Evolutionary conservation across 1,140 invertebrate species (phyloP).

Genomic region (Catajapyx aquilonaris): DNA sequence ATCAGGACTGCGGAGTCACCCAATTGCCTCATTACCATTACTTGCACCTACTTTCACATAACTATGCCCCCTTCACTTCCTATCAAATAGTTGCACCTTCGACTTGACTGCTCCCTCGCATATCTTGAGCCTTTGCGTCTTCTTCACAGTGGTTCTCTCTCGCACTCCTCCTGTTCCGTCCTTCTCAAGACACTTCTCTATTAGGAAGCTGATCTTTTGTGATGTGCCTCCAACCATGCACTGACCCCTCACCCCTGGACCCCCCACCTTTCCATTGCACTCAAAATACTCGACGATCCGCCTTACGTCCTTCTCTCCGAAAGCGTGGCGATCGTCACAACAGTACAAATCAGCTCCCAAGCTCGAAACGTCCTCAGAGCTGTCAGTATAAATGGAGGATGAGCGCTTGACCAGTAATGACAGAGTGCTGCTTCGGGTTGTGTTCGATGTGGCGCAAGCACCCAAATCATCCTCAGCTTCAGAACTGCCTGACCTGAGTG

Average conservation of each 20-base stretch:
- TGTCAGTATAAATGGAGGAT: slow-evolving; percentile 66
- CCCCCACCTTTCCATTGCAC: slow-evolving; percentile 36
- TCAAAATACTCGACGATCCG: slow-evolving; percentile 70
- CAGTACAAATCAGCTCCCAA: slow-evolving; percentile 43
- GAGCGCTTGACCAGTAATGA: slow-evolving; percentile 41
- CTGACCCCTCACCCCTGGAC: neutral
- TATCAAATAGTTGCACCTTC: slow-evolving; percentile 66
- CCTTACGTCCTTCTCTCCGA: slow-evolving; percentile 9
- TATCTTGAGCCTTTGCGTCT: slow-evolving; percentile 37
- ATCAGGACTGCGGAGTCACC: too few species aligned
- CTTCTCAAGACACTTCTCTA: neutral
- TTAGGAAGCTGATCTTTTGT: slow-evolving; percentile 2
- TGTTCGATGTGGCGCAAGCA: too few species aligned
- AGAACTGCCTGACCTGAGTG: slow-evolving; percentile 21
- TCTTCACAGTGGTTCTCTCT: slow-evolving; percentile 10
- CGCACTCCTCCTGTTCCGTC: neutral
- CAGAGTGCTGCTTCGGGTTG: too few species aligned
- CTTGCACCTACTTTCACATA: too few species aligned
- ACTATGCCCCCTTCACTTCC: too few species aligned
- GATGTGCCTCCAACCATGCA: neutral
- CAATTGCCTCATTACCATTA: too few species aligned
- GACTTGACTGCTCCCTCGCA: slow-evolving; percentile 65
- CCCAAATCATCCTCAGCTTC: slow-evolving; percentile 22
- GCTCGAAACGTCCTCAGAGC: slow-evolving; percentile 62
- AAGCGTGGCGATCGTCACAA: slow-evolving; percentile 31